A percentile compares a stretch with the other conserved stretches of the same genome.
Conservation (phyloP, 2,888 invertebrate species). For the Drosophila nr. perissopoda region DNA sequence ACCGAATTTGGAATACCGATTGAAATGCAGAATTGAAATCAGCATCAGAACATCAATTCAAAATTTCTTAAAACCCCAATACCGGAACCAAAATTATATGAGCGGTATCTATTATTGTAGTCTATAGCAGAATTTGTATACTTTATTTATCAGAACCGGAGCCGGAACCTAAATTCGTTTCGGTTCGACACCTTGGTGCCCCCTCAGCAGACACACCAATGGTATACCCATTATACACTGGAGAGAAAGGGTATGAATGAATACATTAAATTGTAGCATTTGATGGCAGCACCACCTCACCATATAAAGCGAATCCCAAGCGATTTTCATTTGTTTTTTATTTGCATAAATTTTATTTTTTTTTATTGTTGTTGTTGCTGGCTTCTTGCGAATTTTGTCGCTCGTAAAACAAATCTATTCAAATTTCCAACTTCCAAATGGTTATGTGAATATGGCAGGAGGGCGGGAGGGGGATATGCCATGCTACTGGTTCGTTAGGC, state of each 20-base stretch:
- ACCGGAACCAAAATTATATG: neutral
- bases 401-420: slow-evolving; percentile 44
- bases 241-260: slow-evolving; percentile 41
- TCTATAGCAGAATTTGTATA: neutral
- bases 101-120: neutral
- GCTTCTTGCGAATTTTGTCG: slow-evolving; percentile 52
- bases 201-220: neutral
- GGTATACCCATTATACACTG: neutral
- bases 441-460: slow-evolving; percentile 19
- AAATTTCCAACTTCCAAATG: slow-evolving; percentile 42
- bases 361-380: slow-evolving; percentile 4
- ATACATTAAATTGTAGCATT: slow-evolving; percentile 60
- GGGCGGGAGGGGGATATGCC: neutral
- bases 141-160: neutral
- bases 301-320: slow-evolving; percentile 33
- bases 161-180: neutral
- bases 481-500: slow-evolving; percentile 58
- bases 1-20: no score
- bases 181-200: neutral
- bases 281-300: slow-evolving; percentile 35
- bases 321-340: slow-evolving; percentile 8
- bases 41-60: neutral
- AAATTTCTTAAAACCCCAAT: neutral
- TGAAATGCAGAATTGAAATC: no score
- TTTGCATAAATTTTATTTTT: neutral